Base-by-base conservation (phyloP, 92 coral and sea anemone species). In the Actinernus sp. region DNA sequence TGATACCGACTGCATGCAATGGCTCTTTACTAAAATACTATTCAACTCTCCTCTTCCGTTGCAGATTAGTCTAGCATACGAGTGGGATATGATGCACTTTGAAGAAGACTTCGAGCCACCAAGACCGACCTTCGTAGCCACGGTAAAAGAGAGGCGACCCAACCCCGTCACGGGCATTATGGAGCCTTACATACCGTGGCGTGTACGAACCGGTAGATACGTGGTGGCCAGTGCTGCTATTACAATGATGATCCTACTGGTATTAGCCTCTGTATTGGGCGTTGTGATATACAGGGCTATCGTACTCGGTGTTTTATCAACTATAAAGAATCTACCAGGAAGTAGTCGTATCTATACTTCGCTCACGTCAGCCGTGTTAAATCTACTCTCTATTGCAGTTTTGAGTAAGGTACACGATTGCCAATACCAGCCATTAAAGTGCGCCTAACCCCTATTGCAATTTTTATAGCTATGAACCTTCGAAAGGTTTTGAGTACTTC, bases 41-140 rank as follows among this genome's bases (percentile, higher is more conserved):
- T n/a, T n/a, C n/a, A n/a, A n/a, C n/a, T n/a, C n/a, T n/a, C n/a
- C n/a, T n/a, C n/a, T n/a, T n/a, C n/a, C n/a, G n/a, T 23, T 45
- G 18, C 52, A 45, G 19, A 18, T 6, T 12, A 46, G 78, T 13
- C 81, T 81, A 0, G 67, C 70, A 31, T 81, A 71, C 52, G 81
- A 81, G 12, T 81, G 88, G 88, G 88, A 69, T 31, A 68, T 81
- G 60, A 47, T 63, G 54, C 56, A 73, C 29, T 38, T 63, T n/a
- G 31, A 69, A 47, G 81, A 81, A 9, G 88, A 81, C 17, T 41
- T 62, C 32, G 81, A 81, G 50, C 81, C 88, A 2, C 81, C 81
- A n/a, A 41, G 88, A 32, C 88, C 88, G 13, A 74, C 70, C n/a
- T 81, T 81, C 30, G 17, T 81, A 22, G 78, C 71, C 14, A 39